Conservation (phyloP, 1,140 invertebrate species). For the Plectrocnemia conspersa region DNA sequence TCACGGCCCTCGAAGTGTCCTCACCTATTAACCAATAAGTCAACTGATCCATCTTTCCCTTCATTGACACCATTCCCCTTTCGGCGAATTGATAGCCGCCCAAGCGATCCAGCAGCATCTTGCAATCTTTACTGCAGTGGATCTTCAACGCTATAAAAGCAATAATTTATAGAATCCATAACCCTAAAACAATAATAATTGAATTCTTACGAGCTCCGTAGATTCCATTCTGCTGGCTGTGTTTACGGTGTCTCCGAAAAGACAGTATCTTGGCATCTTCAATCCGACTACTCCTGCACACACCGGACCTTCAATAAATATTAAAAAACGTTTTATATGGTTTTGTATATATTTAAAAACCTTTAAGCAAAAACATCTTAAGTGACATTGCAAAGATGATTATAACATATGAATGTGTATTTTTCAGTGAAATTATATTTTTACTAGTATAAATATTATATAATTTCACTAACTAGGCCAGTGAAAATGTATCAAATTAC, state of each 20-base stretch:
- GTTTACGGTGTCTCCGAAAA: slow-evolving; percentile 86
- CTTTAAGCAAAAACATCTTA: no score
- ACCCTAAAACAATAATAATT: not conserved
- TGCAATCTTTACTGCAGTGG: slow-evolving; percentile 83
- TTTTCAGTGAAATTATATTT: no score
- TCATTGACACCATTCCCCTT: slow-evolving; percentile 76
- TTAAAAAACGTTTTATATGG: no score
- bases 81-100: slow-evolving; percentile 78
- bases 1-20: slow-evolving; percentile 53
- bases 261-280: slow-evolving; percentile 87
- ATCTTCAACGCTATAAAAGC: slow-evolving; percentile 69
- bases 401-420: no score
- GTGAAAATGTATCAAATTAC: no score
- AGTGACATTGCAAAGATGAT: no score
- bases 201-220: slow-evolving; percentile 65
- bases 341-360: no score
- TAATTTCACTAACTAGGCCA: no score
- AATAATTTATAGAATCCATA: not conserved
- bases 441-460: no score
- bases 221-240: slow-evolving; percentile 94
- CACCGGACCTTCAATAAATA: slow-evolving; percentile 55
- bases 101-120: slow-evolving; percentile 76
- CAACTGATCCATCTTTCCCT: slow-evolving; percentile 78
- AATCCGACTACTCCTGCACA: slow-evolving; percentile 84
- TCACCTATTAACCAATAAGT: slow-evolving; percentile 86